Conservation (phyloP, 1,140 invertebrate genomes). For the Anastatus disparis region DNA sequence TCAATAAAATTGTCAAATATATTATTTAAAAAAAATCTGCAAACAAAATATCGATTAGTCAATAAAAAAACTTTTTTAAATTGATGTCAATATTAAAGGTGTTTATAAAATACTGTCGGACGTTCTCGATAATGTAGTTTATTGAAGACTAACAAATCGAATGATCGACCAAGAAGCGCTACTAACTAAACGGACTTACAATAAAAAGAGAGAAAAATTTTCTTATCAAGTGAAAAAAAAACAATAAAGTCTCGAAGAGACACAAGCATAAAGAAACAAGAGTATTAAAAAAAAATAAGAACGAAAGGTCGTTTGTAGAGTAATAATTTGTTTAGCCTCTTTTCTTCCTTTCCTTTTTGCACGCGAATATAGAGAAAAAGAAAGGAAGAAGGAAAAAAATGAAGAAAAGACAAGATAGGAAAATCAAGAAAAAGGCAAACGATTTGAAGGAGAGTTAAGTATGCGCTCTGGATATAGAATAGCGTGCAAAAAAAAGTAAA, state of each 20-base stretch:
- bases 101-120: not conserved
- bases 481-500: no score
- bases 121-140: not conserved
- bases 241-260: conserved; percentile 8
- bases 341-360: not conserved
- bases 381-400: not conserved
- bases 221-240: conserved; percentile 1
- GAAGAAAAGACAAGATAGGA: not conserved
- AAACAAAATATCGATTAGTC: no score
- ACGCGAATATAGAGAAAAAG: not conserved
- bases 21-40: no score
- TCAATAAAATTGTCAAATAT: no score
- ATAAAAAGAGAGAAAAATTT: no score
- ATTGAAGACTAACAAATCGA: conserved; percentile 16
- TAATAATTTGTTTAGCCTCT: conserved; percentile 37
- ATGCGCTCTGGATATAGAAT: conserved; percentile 7
- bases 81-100: not conserved
- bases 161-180: not conserved
- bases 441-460: conserved; percentile 7
- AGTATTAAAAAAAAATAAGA: conserved; percentile 31
- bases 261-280: conserved; percentile 1
- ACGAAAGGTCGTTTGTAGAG: conserved; percentile 16
- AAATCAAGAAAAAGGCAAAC: no score
- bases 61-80: no score
- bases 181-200: no score